A percentile compares a stretch with the other conserved stretches of the same genome.
phyloP scores from a whole-genome alignment of 2,888 invertebrate species.

The Dusona sp. region DNA sequence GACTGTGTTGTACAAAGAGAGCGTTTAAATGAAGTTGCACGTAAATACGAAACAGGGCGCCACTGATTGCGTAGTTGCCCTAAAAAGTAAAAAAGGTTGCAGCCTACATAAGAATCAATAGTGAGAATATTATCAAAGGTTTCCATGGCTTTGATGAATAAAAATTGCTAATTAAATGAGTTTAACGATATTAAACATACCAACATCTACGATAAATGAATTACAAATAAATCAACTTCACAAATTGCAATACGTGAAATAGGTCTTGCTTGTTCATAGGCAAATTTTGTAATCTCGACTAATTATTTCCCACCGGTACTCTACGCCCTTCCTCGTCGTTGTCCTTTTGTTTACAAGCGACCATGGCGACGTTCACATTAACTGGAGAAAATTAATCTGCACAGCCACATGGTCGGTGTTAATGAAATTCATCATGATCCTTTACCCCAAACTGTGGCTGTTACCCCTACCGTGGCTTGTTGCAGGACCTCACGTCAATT shows the following conservation, averaged over 20 bases:
- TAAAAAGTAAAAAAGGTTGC: too few species aligned
- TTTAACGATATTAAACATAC: too few species aligned
- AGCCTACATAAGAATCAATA: too few species aligned
- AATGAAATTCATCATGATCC: slow-evolving; percentile 30
- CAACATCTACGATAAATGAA: too few species aligned
- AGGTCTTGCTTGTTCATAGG: background rate
- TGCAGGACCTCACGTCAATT: background rate
- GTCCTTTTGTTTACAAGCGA: background rate
- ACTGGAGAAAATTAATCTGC: slow-evolving; percentile 4
- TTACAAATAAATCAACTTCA: too few species aligned
- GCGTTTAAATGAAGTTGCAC: background rate
- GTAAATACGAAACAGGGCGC: background rate
- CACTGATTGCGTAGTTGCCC: too few species aligned
- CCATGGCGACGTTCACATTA: background rate
- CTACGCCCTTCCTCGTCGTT: background rate
- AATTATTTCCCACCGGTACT: background rate
- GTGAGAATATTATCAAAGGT: too few species aligned
- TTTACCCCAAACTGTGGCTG: background rate
- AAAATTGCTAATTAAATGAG: too few species aligned
- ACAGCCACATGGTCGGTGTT: background rate
- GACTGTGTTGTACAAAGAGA: background rate
- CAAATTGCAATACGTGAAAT: too few species aligned
- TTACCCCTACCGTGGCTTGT: too few species aligned
- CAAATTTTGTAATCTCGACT: background rate
- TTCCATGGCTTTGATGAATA: too few species aligned